Conservation (phyloP, 1,140 invertebrate species). For the Drosophila subpulchrella region DNA sequence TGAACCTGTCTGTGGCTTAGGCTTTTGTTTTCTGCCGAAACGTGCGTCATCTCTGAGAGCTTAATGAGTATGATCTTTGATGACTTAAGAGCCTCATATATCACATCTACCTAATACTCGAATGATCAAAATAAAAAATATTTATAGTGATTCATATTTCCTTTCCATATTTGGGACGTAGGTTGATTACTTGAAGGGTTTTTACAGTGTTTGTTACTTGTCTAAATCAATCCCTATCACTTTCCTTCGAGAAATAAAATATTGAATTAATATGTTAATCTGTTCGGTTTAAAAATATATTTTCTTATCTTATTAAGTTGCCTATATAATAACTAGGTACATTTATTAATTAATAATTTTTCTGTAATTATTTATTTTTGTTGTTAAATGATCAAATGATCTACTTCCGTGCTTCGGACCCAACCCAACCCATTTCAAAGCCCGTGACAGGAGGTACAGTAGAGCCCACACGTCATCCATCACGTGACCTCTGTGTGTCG, state of each 20-base stretch:
- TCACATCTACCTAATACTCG: background rate
- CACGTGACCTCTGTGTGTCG: constrained; percentile 66
- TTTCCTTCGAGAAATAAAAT: too few species aligned
- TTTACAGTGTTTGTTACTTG: too few species aligned
- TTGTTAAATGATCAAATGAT: background rate
- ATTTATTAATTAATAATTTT: background rate
- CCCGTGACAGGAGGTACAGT: constrained; percentile 45
- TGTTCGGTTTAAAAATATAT: too few species aligned
- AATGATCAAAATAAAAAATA: background rate
- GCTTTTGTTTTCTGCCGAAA: constrained; percentile 2
- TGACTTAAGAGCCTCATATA: background rate
- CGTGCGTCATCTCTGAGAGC: background rate
- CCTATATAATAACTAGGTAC: background rate
- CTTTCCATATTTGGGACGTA: background rate
- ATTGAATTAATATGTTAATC: too few species aligned
- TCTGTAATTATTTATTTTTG: background rate
- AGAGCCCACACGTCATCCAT: constrained; percentile 46
- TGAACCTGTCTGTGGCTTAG: constrained; percentile 9
- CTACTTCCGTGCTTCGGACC: background rate
- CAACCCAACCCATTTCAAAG: background rate
- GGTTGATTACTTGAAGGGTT: too few species aligned
- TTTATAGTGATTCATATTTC: background rate
- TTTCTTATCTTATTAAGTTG: too few species aligned
- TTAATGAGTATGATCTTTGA: background rate
- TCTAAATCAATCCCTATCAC: too few species aligned